Evolutionary conservation across 2,113 vertebrate genomes (phyloP).

Genomic region (Rhinichthys klamathensis): DNA sequence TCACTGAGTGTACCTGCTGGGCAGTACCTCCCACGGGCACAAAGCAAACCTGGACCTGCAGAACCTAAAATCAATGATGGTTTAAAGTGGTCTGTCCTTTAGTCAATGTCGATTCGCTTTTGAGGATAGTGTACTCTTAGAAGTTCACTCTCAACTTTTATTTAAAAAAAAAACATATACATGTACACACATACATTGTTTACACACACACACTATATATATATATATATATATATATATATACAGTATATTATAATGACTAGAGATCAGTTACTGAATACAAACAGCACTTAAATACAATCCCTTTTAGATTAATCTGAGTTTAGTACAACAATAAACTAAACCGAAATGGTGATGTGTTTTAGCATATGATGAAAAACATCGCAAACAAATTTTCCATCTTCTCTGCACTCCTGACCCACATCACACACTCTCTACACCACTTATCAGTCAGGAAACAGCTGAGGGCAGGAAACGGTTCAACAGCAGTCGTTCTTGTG

Average conservation of each 20-base stretch:
- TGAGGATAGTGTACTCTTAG: not conserved
- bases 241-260: no score
- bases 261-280: not conserved
- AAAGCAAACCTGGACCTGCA: constrained; percentile 75
- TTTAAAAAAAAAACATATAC: not conserved
- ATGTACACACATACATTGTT: not conserved
- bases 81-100: not conserved
- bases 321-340: not conserved
- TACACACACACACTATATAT: not conserved
- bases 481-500: constrained; percentile 41
- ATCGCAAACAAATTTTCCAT: constrained; percentile 41
- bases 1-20: constrained; percentile 78
- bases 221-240: no score
- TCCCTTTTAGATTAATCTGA: no score
- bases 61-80: constrained; percentile 68
- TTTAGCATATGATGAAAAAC: not conserved
- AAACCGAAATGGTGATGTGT: not conserved
- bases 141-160: not conserved
- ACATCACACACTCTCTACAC: constrained; percentile 42
- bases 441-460: constrained; percentile 53
- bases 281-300: not conserved
- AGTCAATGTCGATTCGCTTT: not conserved
- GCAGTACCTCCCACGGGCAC: constrained; percentile 80
- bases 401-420: constrained; percentile 36
- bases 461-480: constrained; percentile 55